These are phyloP conservation scores for Gasterosteus aculeatus DNA, from an alignment of 2,113 vertebrate genomes.

Conservation along the genomic window DNA sequence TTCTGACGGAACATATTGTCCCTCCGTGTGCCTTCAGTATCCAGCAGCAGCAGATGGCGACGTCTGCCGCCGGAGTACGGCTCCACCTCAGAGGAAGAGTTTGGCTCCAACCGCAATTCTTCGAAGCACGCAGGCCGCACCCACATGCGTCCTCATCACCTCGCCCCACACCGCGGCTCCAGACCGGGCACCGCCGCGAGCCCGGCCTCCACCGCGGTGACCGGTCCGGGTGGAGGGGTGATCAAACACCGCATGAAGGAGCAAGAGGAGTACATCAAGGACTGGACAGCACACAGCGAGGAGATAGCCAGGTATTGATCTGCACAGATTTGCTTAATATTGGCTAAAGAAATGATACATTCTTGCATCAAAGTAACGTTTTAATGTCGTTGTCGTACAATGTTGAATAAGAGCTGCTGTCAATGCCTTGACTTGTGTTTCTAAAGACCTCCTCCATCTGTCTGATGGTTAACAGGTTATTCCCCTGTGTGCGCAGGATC, in stretches of 20 bases:
- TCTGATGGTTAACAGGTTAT: slow-evolving; percentile 86
- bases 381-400: neutral
- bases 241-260: slow-evolving; percentile 96
- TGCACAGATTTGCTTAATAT: neutral
- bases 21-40: slow-evolving; percentile 52
- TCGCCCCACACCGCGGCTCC: slow-evolving; percentile 78
- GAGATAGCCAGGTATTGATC: slow-evolving; percentile 95
- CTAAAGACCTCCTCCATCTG: slow-evolving; percentile 64
- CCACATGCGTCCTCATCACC: slow-evolving; percentile 87
- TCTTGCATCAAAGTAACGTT: neutral
- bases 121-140: slow-evolving; percentile 89
- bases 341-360: neutral
- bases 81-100: slow-evolving; percentile 99
- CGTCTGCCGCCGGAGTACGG: slow-evolving; percentile 97
- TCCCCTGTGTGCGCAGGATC: slow-evolving; percentile 93
- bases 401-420: neutral
- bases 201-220: slow-evolving; percentile 38
- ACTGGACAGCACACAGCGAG: slow-evolving; percentile 98
- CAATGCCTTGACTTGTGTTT: slow-evolving; percentile 25
- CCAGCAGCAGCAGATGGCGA: slow-evolving; percentile 92
- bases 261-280: slow-evolving; percentile 97
- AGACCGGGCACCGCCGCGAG: slow-evolving; percentile 78
- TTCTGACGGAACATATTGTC: slow-evolving; percentile 4
- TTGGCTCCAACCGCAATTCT: slow-evolving; percentile 94
- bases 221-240: slow-evolving; percentile 76